Evolutionary conservation across 2,113 vertebrate genomes (phyloP).

Genomic region (Seriola rivoliana): DNA sequence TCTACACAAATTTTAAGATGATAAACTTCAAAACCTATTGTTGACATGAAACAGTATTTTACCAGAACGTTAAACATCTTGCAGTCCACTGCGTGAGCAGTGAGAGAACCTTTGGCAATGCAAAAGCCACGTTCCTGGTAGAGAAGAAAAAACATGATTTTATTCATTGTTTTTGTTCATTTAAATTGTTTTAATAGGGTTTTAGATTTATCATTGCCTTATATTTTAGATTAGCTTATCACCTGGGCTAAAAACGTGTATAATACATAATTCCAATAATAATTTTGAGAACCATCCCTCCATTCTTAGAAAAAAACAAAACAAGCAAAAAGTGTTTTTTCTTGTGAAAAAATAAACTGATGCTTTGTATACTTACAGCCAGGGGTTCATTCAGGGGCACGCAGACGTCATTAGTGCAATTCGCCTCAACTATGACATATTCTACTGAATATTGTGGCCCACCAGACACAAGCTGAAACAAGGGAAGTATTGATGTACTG

Average conservation of each 20-base stretch:
- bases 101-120: slow-evolving; percentile 42
- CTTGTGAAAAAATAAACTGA: not conserved
- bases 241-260: not conserved
- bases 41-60: slow-evolving; percentile 12
- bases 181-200: not conserved
- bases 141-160: not conserved
- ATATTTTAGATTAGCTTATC: not conserved
- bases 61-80: slow-evolving; percentile 74
- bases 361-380: slow-evolving; percentile 78
- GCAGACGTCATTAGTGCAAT: slow-evolving; percentile 77
- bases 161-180: not conserved
- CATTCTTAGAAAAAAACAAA: no score
- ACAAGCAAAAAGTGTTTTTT: no score
- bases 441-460: slow-evolving; percentile 65
- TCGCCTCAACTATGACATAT: slow-evolving; percentile 79
- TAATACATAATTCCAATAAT: not conserved
- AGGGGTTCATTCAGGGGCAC: slow-evolving; percentile 48
- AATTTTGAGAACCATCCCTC: not conserved
- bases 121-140: slow-evolving; percentile 80
- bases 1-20: not conserved
- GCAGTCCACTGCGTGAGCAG: slow-evolving; percentile 68
- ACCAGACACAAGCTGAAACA: slow-evolving; percentile 75
- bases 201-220: not conserved
- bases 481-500: not conserved
- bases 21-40: accelerated